phyloP scores from a whole-genome alignment of 2,888 invertebrate species.

The Erynnis tages region DNA sequence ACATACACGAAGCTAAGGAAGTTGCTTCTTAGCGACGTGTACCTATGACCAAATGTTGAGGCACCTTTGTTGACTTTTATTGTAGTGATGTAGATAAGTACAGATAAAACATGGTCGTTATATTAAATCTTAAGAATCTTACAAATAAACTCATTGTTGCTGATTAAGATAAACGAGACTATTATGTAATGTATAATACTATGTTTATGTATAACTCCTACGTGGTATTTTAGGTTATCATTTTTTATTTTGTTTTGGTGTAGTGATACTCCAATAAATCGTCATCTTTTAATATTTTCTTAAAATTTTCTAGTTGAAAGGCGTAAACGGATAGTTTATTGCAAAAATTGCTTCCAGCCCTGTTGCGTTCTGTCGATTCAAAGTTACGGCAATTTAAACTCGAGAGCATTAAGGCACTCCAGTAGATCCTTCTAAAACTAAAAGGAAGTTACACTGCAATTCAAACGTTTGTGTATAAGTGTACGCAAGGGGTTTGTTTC shows the following conservation, averaged over 20 bases:
- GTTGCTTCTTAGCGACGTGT: background rate
- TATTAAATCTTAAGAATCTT: too few species aligned
- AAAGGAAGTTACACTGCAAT: constrained; percentile 26
- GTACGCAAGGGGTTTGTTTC: constrained; percentile 38
- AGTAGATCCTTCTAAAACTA: constrained; percentile 24
- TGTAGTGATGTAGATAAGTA: background rate
- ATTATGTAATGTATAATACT: too few species aligned
- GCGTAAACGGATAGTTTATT: constrained; percentile 3
- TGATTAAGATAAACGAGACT: too few species aligned
- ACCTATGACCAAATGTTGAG: background rate
- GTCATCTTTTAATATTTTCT: too few species aligned
- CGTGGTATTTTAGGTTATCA: too few species aligned
- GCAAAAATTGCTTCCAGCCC: constrained; percentile 18
- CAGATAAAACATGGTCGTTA: too few species aligned
- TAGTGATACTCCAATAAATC: too few species aligned
- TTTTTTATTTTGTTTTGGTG: too few species aligned
- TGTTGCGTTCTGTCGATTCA: constrained; percentile 4
- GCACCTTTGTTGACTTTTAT: background rate
- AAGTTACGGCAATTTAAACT: constrained; percentile 27
- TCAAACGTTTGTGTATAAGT: constrained; percentile 27
- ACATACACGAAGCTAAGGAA: too few species aligned
- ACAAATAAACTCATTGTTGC: too few species aligned
- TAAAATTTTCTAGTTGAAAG: too few species aligned
- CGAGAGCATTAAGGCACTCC: constrained; percentile 22
- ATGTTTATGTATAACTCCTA: too few species aligned